Conservation (phyloP, 2,797 vertebrate species). For the Periparus ater region DNA sequence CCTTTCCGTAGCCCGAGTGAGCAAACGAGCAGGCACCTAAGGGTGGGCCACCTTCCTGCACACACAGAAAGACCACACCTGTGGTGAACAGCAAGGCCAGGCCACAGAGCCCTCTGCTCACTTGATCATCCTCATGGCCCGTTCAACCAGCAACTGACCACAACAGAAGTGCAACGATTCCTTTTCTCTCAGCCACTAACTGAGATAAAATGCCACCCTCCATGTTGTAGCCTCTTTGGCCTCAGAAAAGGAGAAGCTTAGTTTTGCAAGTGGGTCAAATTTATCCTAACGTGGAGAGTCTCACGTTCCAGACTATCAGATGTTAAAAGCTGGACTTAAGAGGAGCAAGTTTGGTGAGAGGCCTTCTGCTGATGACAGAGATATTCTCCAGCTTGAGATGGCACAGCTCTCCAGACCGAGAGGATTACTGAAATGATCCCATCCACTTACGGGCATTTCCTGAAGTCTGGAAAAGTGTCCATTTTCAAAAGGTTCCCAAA, state of each 20-base stretch:
- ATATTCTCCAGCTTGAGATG: background rate
- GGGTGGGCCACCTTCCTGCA: background rate
- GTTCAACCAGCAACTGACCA: background rate
- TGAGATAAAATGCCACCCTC: background rate
- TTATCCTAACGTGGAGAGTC: background rate
- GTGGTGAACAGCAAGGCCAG: background rate
- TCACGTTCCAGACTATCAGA: background rate
- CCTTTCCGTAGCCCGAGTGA: background rate
- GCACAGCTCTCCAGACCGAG: background rate
- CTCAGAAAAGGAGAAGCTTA: background rate
- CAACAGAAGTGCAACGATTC: background rate
- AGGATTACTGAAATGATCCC: background rate
- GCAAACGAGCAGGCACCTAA: background rate
- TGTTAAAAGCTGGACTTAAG: background rate
- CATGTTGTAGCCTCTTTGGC: accelerated
- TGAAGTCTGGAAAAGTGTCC: background rate
- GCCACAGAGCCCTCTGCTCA: background rate
- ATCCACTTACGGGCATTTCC: background rate
- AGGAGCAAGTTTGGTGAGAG: background rate
- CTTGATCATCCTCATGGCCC: accelerated
- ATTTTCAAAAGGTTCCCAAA: background rate
- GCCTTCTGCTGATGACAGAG: slow-evolving; percentile 1
- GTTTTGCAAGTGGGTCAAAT: background rate
- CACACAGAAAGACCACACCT: background rate
- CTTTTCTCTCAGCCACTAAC: background rate